A percentile compares a stretch with the other conserved stretches of the same genome.
These are phyloP conservation scores for Mormyrops attenuatus DNA, from an alignment of 2,797 vertebrate genomes.

Conservation along the genomic window DNA sequence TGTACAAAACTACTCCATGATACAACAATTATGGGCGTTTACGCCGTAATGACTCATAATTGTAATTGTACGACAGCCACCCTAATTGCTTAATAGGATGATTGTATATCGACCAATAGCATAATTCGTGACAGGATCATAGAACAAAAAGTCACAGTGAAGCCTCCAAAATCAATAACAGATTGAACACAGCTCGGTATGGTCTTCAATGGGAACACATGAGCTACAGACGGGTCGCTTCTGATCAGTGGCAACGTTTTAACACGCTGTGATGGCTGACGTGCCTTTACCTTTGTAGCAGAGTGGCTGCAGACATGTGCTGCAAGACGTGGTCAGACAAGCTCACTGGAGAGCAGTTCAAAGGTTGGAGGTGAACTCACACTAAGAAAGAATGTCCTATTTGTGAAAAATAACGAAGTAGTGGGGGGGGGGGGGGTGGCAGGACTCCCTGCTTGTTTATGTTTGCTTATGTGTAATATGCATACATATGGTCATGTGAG, in stretches of 20 bases:
- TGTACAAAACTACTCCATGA: constrained; percentile 29
- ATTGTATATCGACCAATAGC: constrained; percentile 39
- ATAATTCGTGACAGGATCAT: constrained; percentile 33
- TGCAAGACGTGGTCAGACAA: not conserved
- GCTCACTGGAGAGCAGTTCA: not conserved
- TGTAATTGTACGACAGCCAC: constrained; percentile 3
- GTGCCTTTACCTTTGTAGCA: not conserved
- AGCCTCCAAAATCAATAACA: constrained; percentile 26
- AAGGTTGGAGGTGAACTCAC: not conserved
- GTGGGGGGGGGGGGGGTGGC: not conserved
- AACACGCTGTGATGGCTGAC: not conserved
- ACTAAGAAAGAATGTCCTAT: not conserved
- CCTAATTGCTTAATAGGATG: constrained; percentile 42
- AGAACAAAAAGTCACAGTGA: constrained; percentile 38
- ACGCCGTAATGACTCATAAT: constrained; percentile 4
- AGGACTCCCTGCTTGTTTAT: not conserved
- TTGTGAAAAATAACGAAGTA: no score
- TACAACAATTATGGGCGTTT: constrained; percentile 6
- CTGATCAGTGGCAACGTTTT: not conserved
- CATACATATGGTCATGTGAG: not conserved
- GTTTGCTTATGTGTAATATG: not conserved
- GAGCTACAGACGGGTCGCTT: not conserved
- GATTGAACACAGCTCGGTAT: not conserved
- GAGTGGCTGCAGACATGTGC: not conserved
- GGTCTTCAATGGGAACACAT: not conserved